A percentile compares a stretch with the other conserved stretches of the same genome.
These are phyloP conservation scores for Aix galericulata DNA, from an alignment of 2,113 vertebrate species.

Conservation along the genomic window DNA sequence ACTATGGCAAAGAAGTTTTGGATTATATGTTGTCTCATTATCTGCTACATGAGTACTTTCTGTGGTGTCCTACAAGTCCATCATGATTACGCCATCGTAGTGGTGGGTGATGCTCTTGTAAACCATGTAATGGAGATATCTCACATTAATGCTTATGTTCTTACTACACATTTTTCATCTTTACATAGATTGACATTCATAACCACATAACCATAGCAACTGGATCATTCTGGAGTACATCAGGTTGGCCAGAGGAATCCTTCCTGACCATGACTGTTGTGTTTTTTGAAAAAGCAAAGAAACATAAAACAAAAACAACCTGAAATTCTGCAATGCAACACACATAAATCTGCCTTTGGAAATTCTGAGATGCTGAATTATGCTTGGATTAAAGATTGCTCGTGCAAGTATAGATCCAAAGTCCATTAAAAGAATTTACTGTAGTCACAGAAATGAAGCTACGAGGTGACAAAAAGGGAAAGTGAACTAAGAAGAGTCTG, in stretches of 20 bases:
- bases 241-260: neutral
- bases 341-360: neutral
- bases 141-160: neutral
- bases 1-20: neutral
- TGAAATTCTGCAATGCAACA: neutral
- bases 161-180: neutral
- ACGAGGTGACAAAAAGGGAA: slow-evolving; percentile 3
- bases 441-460: neutral
- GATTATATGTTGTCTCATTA: neutral
- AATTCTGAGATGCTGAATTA: neutral
- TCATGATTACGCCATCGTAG: neutral
- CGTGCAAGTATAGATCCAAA: neutral
- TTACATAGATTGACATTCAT: neutral
- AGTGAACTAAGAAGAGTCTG: neutral
- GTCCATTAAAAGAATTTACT: neutral
- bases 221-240: neutral
- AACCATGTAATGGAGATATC: neutral
- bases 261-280: neutral
- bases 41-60: neutral
- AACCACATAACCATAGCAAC: neutral
- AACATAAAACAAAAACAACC: neutral
- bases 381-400: neutral
- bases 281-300: neutral
- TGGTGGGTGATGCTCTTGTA: neutral
- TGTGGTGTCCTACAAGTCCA: neutral